These are phyloP conservation scores for Napeogenes sylphis DNA, from an alignment of 2,888 invertebrate genomes.

Conservation along the genomic window DNA sequence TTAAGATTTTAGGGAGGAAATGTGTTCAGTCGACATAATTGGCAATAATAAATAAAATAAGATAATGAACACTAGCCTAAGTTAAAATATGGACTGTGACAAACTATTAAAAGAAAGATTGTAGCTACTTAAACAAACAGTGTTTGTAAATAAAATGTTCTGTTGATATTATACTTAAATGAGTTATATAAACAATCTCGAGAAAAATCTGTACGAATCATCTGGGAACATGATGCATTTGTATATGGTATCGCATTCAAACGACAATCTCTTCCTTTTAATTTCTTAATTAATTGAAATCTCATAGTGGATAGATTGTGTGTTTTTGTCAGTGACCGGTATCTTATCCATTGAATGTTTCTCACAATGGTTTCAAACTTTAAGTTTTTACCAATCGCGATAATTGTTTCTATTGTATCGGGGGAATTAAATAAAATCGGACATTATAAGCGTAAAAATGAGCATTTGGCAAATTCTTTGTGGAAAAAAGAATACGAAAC, in stretches of 20 bases:
- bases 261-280: conserved; percentile 43
- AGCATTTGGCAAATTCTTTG: conserved; percentile 47
- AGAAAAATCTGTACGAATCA: conserved; percentile 45
- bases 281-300: conserved; percentile 43
- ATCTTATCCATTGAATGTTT: conserved; percentile 34
- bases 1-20: too few relatives aligned
- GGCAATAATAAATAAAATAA: too few relatives aligned
- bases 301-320: too few relatives aligned
- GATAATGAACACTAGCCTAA: neutral
- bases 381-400: conserved; percentile 36
- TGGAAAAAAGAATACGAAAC: conserved; percentile 71
- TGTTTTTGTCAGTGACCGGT: too few relatives aligned
- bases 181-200: conserved; percentile 40
- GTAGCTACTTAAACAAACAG: neutral
- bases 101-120: neutral
- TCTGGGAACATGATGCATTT: conserved; percentile 36
- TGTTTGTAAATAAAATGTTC: conserved; percentile 39
- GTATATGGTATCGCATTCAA: conserved; percentile 36
- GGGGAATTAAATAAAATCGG: conserved; percentile 40
- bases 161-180: conserved; percentile 36
- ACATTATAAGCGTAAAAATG: conserved; percentile 45
- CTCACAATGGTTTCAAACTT: conserved; percentile 47
- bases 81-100: neutral
- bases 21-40: too few relatives aligned
- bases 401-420: conserved; percentile 38